Evolutionary conservation across 2,888 invertebrate genomes (phyloP), one percentile per base, ranked within the genome.

Genomic region (Cheilosia soror): DNA sequence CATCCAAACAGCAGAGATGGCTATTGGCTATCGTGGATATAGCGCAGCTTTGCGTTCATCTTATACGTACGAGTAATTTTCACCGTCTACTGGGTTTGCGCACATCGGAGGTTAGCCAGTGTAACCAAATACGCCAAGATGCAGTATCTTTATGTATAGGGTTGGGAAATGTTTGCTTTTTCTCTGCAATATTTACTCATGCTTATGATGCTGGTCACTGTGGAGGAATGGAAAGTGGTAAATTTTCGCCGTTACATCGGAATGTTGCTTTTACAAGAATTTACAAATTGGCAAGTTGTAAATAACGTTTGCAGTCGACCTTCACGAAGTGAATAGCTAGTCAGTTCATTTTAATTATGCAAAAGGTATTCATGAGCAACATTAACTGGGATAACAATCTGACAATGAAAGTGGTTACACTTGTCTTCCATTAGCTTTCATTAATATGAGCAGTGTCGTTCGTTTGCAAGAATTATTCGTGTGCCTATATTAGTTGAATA

Each of bases 191-290:
- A 71, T 53, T 29, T 68, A 25, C 37, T 37, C 65, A 11, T 25
- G 40, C 31, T 33, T 73, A 49, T 31, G 57, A 42, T 72, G 66
- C 15, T 44, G 20, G 27, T 65, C 40, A 9, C 55, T 37, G 55
- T 68, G 58, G 58, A 79, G 66, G 20, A 20, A 20, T 80, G 75
- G 75, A 84, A 84, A 84, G 84, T 84, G 84, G 75, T 65, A 75
- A 55, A 84, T 51, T 40, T 60, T 53, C 20, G 73, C 73, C 79
- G 69, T 80, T 84, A 69, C 57, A 69, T 40, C 65, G 69, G 75
- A 84, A 75, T 75, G 84, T 42, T 20, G 66, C 65, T 58, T 75
- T 37, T 65, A 69, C 68, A 51, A 63, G 72, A 68, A 57, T 66
- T 25, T n/a, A 69, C 57, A 33, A 37, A 20, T 55, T 2, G 6